These are phyloP conservation scores for Cyclophora punctaria DNA, from an alignment of 2,888 invertebrate species.

Conservation along the genomic window DNA sequence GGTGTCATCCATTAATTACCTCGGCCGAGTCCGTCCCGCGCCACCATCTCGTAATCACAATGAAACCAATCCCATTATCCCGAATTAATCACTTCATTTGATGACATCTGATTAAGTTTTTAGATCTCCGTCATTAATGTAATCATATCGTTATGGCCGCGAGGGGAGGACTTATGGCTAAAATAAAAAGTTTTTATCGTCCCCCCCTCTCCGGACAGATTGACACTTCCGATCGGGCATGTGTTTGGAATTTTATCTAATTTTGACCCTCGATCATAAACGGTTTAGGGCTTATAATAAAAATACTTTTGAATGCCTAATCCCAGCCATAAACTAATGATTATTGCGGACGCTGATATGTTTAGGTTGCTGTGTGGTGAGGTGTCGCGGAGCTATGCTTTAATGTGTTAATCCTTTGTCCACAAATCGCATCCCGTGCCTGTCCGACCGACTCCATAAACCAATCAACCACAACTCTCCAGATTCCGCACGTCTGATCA, in stretches of 20 bases:
- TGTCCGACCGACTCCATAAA: conserved; percentile 23
- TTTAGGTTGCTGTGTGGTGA: no score
- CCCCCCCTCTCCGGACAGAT: conserved; percentile 12
- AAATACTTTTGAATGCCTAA: neutral
- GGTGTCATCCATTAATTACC: neutral
- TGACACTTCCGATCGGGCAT: conserved; percentile 17
- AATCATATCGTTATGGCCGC: conserved; percentile 28
- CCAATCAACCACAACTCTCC: conserved; percentile 38
- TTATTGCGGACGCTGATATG: neutral
- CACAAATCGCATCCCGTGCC: conserved; percentile 13
- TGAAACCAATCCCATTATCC: conserved; percentile 18
- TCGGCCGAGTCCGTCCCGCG: neutral
- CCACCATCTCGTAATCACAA: conserved; percentile 1
- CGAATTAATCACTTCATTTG: conserved; percentile 23
- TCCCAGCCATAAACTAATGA: neutral
- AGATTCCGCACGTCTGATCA: conserved; percentile 44
- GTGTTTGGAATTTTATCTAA: conserved; percentile 8
- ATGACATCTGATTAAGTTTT: conserved; percentile 24
- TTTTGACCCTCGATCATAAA: neutral
- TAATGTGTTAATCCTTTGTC: conserved; percentile 5
- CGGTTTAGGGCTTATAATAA: neutral
- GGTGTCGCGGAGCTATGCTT: no score
- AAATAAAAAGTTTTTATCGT: conserved; percentile 35
- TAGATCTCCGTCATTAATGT: conserved; percentile 27
- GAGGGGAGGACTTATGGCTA: conserved; percentile 26